Evolutionary conservation across 35 echinoderm and acorn worm genomes (phyloP), one percentile per base, ranked within the genome.

Genomic region (Apostichopus parvimensis): DNA sequence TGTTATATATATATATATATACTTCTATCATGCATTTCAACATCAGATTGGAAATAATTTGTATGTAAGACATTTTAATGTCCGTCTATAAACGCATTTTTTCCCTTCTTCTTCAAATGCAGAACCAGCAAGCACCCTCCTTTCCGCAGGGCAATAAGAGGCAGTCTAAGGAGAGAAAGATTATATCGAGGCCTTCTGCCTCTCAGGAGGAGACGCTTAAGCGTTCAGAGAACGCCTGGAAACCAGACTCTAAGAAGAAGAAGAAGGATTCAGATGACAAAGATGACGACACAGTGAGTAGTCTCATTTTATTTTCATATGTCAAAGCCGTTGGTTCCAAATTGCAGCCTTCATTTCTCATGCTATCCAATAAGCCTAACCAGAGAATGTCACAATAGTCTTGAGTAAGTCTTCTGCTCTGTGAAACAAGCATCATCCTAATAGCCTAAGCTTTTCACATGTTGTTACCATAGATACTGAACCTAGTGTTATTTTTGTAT

Each of bases 211-310:
- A 92, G 5, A 92, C 90, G 26, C 85, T 94, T 4, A 82, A 23
- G 11, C 79, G 86, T 17, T 80, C 95, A 59, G 94, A 98, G 7
- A 98, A 98, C 91, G 94, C 96, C 54, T 98, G 96, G 94, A 95
- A 95, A 59, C 94, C 94, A 87, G 90, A 68, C 8, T 4, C 22
- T 21, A n/a, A 34, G 25, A 87, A 95, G 26, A 95, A 95, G 57
- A 53, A 56, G 57, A 90, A 88, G n/a, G 85, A 90, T 57, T 54
- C 52, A 14, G 9, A 79, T 5, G 77, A 22, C 45, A 18, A 79
- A 5, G 77, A 91, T 71, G 84, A 84, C 15, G 93, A 94, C 5
- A 82, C 78, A 65, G 65, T 62, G 17, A 95, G 85, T 45, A 45
- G 34, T 45, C 34, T 45, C 2, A 45, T 2, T 45, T 45, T 4